Percentiles rank a stretch among this genome's conserved stretches.
phyloP scores from a whole-genome alignment of 2,888 invertebrate species.

The Lycocerus yunnanus region DNA sequence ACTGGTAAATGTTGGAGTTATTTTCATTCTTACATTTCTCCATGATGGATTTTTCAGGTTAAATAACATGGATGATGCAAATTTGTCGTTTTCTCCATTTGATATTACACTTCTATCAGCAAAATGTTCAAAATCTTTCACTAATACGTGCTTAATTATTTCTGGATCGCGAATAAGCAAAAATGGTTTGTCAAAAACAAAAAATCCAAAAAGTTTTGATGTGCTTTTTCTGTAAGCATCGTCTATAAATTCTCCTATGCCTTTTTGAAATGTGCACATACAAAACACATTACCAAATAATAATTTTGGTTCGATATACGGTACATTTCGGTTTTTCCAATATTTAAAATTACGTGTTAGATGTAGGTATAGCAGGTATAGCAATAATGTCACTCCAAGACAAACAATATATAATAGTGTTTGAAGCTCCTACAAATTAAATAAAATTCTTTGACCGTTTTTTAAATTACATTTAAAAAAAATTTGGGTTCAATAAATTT shows the following conservation, averaged over 20 bases:
- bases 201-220: conserved; percentile 52
- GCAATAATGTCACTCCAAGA: neutral
- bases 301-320: conserved; percentile 44
- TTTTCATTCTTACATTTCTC: conserved; percentile 57
- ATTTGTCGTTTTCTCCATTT: conserved; percentile 50
- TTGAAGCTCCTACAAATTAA: neutral
- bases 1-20: conserved; percentile 59
- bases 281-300: conserved; percentile 50
- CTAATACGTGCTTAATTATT: conserved; percentile 51
- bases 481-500: too few relatives aligned
- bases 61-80: conserved; percentile 52
- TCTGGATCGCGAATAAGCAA: conserved; percentile 53
- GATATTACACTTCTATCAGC: conserved; percentile 54
- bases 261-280: conserved; percentile 39
- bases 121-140: conserved; percentile 56
- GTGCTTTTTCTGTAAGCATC: conserved; percentile 39
- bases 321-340: conserved; percentile 49
- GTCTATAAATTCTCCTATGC: conserved; percentile 41
- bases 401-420: neutral
- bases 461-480: too few relatives aligned
- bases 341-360: conserved; percentile 44
- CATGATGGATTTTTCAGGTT: conserved; percentile 56
- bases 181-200: conserved; percentile 54
- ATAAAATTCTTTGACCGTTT: too few relatives aligned
- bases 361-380: conserved; percentile 27